Evolutionary conservation across 2,888 invertebrate genomes (phyloP), one percentile per base, ranked within the genome.

Genomic region (Athetis lepigone): DNA sequence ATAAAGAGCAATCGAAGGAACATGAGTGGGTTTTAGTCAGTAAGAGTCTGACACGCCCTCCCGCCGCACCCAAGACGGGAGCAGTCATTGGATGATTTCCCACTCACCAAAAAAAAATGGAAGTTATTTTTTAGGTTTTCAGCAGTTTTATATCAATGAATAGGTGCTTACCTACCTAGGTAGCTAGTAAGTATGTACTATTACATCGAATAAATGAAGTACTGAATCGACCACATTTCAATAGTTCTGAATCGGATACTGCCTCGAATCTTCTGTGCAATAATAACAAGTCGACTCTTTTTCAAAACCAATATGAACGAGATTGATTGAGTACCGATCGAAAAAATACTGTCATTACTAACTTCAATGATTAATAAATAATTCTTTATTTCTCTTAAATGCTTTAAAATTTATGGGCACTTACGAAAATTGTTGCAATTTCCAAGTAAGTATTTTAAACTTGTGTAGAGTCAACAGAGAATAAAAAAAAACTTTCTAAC

Each of bases 301-400:
- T 39, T n/a, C n/a, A 16, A 19, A 23, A 23, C 7, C 8, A 19
- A 37, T 1, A 11, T 8, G 0, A 8, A 29, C 11, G 9, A 8
- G 27, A 11, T 11, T 11, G 6, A 37, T 37, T 37, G 2, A 16
- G n/a, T 6, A n/a, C 16, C n/a, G 6, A 6, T 6, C 6, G 37
- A 37, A 37, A n/a, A 37, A 0, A 16, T n/a, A 2, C 5, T 4
- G 11, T 29, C 29, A 27, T 16, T 2, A 37, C 6, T 36, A 36
- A n/a, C n/a, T 9, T 1, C 5, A 21, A 50, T 37, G 21, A 11
- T 29, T 43, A 16, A 33, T 19, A 25, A 19, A 13, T n/a, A 27
- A 43, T 1, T 18, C 11, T 29, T 11, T 13, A 18, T 43, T 43
- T 4, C 13, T 21, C 9, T n/a, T 39, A 9, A 37, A 68, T 68